These are phyloP conservation scores for Microtus oregoni DNA, from an alignment of 2,113 vertebrate genomes.

Conservation along the genomic window DNA sequence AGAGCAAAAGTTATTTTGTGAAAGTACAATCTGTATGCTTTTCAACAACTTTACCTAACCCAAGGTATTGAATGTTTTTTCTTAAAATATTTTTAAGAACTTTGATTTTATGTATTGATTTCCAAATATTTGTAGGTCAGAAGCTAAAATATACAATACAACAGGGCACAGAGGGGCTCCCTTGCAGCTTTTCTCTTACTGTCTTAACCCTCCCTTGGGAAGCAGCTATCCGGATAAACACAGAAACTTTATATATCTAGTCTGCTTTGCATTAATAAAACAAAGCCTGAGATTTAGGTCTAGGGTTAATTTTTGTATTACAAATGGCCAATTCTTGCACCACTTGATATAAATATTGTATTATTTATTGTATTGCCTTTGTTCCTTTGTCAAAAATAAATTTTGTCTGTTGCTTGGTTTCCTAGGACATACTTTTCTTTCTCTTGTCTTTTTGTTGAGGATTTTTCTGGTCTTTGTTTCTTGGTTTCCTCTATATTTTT, in stretches of 20 bases:
- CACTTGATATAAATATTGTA: constrained; percentile 29
- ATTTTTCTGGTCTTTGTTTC: constrained; percentile 74
- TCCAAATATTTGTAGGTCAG: constrained; percentile 36
- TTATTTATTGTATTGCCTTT: not conserved
- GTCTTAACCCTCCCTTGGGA: not conserved
- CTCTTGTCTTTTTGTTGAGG: constrained; percentile 58
- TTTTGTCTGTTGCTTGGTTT: constrained; percentile 14
- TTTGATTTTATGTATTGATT: constrained; percentile 10
- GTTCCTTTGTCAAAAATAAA: constrained; percentile 33
- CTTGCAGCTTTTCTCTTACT: not conserved
- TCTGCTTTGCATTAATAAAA: constrained; percentile 42
- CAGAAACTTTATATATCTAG: not conserved
- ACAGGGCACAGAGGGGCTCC: not conserved
- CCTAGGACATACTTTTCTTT: not conserved
- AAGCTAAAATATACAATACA: not conserved
- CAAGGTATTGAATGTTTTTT: not conserved
- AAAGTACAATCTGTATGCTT: not conserved
- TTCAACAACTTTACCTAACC: constrained; percentile 1
- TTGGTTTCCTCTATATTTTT: constrained; percentile 73
- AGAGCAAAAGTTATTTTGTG: constrained; percentile 20
- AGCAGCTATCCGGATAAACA: not conserved
- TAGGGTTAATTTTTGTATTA: constrained; percentile 19
- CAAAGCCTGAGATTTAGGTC: not conserved
- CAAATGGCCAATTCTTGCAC: not conserved
- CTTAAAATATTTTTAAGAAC: not conserved